These are phyloP conservation scores for Caenorhabditis sinica DNA, from an alignment of 2,888 invertebrate species.

Conservation along the genomic window DNA sequence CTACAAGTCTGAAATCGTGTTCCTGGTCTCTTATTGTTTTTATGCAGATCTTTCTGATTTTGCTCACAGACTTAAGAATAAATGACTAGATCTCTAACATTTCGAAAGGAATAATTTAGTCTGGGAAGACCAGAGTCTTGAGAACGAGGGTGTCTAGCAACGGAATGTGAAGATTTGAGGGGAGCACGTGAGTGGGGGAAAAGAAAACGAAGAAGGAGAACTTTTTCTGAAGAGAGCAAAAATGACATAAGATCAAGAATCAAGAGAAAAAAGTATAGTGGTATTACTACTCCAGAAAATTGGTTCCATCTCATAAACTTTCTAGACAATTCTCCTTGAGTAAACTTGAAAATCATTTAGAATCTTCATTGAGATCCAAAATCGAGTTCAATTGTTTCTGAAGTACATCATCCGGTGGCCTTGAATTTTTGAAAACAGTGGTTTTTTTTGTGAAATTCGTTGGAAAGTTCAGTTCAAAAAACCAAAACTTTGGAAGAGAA, in stretches of 20 bases:
- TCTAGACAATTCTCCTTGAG: background rate
- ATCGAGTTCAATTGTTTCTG: background rate
- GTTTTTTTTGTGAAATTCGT: background rate
- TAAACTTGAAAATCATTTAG: background rate
- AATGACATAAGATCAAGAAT: background rate
- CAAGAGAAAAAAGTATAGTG: background rate
- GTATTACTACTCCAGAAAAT: background rate
- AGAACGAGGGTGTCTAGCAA: constrained; percentile 3
- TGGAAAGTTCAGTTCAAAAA: background rate
- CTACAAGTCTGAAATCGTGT: background rate
- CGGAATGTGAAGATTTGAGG: background rate
- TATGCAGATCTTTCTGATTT: background rate
- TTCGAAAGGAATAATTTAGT: background rate
- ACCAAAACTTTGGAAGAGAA: too few species aligned
- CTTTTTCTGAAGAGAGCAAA: background rate
- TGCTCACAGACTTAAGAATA: too few species aligned
- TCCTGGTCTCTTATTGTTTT: background rate
- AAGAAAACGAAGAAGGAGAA: too few species aligned
- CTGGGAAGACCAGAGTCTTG: too few species aligned
- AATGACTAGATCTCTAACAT: too few species aligned
- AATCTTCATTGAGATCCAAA: background rate
- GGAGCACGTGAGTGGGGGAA: background rate
- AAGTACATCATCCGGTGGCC: background rate
- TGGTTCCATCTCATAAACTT: background rate
- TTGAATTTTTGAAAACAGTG: background rate